Percentiles rank a stretch among this genome's conserved stretches.
phyloP scores from a whole-genome alignment of 2,888 invertebrate genomes.

The Oasisia sp. region DNA sequence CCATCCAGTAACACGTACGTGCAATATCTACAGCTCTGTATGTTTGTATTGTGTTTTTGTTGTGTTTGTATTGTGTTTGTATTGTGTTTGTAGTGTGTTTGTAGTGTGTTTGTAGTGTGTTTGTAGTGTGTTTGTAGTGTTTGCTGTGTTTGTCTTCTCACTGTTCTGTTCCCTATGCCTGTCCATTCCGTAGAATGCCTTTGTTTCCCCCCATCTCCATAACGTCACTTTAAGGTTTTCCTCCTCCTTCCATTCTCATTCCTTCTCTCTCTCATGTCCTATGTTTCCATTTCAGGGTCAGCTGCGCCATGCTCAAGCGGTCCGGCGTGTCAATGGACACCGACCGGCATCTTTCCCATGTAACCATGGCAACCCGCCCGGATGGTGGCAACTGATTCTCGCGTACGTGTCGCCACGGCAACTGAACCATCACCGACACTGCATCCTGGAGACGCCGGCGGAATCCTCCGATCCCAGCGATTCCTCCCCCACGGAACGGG shows the following conservation, averaged over 20 bases:
- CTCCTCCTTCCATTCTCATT: background rate
- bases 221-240: background rate
- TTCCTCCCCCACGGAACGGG: background rate
- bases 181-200: too few species aligned
- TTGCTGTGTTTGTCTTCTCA: too few species aligned
- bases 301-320: background rate
- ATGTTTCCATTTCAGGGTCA: background rate
- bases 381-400: background rate
- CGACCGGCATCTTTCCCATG: background rate
- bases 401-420: background rate
- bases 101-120: too few species aligned
- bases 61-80: too few species aligned
- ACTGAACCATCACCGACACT: background rate
- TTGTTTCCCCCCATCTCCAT: background rate
- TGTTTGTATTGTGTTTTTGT: too few species aligned
- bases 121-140: too few species aligned
- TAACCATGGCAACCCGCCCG: background rate
- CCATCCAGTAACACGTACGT: too few species aligned
- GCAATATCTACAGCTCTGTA: too few species aligned
- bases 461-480: background rate
- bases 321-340: background rate
- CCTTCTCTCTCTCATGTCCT: background rate
- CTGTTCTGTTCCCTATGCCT: too few species aligned
- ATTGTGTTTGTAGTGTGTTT: too few species aligned
- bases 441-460: background rate